These are phyloP conservation scores for Pinna nobilis DNA, from an alignment of 1,140 invertebrate genomes.

Conservation along the genomic window DNA sequence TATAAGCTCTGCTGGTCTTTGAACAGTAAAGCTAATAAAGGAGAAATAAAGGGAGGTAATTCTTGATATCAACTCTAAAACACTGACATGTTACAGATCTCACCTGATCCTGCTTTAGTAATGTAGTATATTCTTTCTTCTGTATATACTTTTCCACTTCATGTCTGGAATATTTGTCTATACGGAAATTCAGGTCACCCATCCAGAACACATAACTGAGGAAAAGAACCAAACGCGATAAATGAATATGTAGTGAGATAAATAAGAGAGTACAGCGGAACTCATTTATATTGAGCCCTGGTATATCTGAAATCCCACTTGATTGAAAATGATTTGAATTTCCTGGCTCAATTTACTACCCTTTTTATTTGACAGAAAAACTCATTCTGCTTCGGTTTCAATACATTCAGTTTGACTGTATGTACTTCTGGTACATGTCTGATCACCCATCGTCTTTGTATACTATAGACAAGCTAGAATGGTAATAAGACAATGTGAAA, in stretches of 20 bases:
- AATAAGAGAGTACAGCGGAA: neutral
- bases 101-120: slow-evolving; percentile 76
- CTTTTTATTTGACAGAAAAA: too few relatives aligned
- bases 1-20: neutral
- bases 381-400: too few relatives aligned
- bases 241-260: neutral
- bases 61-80: neutral
- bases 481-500: too few relatives aligned
- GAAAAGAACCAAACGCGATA: neutral
- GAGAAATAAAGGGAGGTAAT: neutral
- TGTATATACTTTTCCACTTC: slow-evolving; percentile 82
- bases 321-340: too few relatives aligned
- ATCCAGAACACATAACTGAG: slow-evolving; percentile 84
- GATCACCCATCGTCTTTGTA: too few relatives aligned
- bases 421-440: too few relatives aligned
- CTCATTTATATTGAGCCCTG: neutral
- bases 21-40: neutral
- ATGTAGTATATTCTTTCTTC: slow-evolving; percentile 79
- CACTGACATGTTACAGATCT: slow-evolving; percentile 58
- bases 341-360: too few relatives aligned
- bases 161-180: slow-evolving; percentile 80
- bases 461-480: too few relatives aligned
- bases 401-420: too few relatives aligned
- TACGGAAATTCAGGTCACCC: slow-evolving; percentile 94
- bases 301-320: too few relatives aligned